Percentiles rank a stretch among this genome's conserved stretches.
Conservation (phyloP, 2,113 vertebrate genomes). For the Cyrtonyx montezumae region DNA sequence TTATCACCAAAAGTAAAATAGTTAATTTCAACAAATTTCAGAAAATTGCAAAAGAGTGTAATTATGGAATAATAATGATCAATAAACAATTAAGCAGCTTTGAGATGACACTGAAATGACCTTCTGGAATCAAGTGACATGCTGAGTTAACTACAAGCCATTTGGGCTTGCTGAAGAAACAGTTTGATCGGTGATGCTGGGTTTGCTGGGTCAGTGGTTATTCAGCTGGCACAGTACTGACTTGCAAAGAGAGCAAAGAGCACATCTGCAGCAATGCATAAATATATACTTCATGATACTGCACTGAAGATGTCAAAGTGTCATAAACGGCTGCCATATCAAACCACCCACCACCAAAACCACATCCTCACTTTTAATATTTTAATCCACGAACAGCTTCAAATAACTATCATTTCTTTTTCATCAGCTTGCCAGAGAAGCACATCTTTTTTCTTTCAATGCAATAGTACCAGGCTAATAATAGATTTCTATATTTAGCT, state of each 20-base stretch:
- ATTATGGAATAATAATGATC: neutral
- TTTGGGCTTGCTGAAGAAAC: neutral
- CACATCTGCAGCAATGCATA: neutral
- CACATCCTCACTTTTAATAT: neutral
- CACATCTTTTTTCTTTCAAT: neutral
- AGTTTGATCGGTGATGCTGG: neutral
- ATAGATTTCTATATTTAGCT: slow-evolving; percentile 33
- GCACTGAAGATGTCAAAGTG: neutral
- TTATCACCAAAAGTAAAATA: neutral
- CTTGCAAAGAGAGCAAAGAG: neutral
- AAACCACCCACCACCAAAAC: neutral
- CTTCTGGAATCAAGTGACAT: neutral
- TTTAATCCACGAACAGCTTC: neutral
- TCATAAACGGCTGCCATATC: neutral
- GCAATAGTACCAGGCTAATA: neutral
- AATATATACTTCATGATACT: neutral
- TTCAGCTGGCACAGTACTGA: neutral
- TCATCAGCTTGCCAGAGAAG: neutral
- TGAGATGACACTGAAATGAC: neutral
- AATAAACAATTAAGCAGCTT: neutral
- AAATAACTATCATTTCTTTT: slow-evolving; percentile 1
- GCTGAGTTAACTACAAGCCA: neutral
- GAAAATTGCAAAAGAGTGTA: neutral
- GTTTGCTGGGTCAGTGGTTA: neutral
- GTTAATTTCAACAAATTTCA: neutral